Conservation (phyloP, 2,797 vertebrate species). For the Setipinna tenuifilis region DNA sequence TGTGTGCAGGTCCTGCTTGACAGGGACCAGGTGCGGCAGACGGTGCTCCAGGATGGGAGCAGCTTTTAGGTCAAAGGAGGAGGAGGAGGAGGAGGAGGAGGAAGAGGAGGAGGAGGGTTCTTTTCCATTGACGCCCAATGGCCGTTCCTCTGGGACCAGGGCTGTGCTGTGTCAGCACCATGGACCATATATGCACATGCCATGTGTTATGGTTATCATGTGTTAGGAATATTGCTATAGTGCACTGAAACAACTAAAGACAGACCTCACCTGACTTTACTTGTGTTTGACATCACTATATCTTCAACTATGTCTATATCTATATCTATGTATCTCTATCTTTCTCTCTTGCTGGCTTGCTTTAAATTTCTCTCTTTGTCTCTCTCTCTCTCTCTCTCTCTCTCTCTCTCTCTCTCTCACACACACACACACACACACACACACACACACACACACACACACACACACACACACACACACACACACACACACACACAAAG, state of each 20-base stretch:
- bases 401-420: background rate
- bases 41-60: slow-evolving; percentile 38
- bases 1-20: slow-evolving; percentile 72
- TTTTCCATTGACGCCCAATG: background rate
- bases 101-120: slow-evolving; percentile 5
- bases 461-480: slow-evolving; percentile 34
- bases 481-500: slow-evolving; percentile 9
- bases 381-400: background rate
- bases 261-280: background rate
- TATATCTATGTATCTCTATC: too few species aligned
- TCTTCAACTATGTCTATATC: too few species aligned
- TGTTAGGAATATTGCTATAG: background rate
- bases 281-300: too few species aligned
- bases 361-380: background rate
- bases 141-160: background rate
- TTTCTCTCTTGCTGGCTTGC: too few species aligned
- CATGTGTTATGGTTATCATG: background rate
- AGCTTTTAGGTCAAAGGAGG: slow-evolving; percentile 29
- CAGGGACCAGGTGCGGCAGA: slow-evolving; percentile 76
- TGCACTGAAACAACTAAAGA: background rate
- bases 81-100: too few species aligned
- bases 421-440: slow-evolving; percentile 7
- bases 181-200: background rate
- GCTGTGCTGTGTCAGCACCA: background rate
- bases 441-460: slow-evolving; percentile 22